Evolutionary conservation across 2,797 vertebrate species (phyloP).

Genomic region (Phoxinus dragarum): DNA sequence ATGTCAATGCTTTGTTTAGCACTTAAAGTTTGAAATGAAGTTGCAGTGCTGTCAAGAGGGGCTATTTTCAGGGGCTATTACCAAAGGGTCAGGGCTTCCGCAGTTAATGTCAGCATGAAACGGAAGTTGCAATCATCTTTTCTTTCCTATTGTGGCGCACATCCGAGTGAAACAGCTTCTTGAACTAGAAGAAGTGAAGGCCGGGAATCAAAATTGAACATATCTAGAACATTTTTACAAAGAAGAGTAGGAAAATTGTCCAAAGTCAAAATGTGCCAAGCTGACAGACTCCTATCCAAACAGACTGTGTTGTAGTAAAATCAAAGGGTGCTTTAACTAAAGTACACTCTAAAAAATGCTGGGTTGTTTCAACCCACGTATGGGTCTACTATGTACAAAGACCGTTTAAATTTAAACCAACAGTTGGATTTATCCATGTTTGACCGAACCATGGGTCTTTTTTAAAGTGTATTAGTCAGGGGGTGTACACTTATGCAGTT

Average conservation of each 20-base stretch:
- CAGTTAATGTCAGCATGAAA: background rate
- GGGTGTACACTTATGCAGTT: background rate
- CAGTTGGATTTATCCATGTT: too few relatives aligned
- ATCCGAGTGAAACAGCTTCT: background rate
- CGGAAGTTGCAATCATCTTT: background rate
- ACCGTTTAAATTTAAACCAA: too few relatives aligned
- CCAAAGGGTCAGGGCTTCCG: background rate
- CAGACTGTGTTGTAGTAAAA: background rate
- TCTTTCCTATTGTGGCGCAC: background rate
- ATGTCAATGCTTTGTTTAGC: constrained; percentile 5
- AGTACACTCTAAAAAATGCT: background rate
- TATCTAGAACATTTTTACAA: background rate
- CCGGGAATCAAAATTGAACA: background rate
- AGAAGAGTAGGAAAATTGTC: background rate
- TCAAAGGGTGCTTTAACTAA: background rate
- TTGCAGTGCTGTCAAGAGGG: background rate
- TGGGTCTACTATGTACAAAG: too few relatives aligned
- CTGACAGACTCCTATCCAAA: background rate
- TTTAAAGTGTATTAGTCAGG: background rate
- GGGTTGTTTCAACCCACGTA: too few relatives aligned
- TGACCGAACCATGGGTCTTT: too few relatives aligned
- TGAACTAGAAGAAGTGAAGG: background rate
- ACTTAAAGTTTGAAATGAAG: constrained; percentile 12
- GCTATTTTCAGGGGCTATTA: background rate
- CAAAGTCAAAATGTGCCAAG: background rate